phyloP scores from a whole-genome alignment of 1,140 invertebrate genomes.

The Xylocopa sonorina region DNA sequence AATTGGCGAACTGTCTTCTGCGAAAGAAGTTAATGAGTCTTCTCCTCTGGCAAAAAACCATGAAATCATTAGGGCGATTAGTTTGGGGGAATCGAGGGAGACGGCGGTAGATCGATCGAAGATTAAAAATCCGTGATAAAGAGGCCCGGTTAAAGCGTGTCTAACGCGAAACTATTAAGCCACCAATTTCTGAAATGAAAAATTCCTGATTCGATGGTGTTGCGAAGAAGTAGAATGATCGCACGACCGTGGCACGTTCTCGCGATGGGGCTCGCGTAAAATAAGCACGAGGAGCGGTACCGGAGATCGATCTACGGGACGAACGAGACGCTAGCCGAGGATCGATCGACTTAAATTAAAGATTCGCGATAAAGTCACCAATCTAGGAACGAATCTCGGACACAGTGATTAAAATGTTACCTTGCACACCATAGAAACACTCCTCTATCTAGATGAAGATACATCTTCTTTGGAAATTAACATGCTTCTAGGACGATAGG shows the following conservation, averaged over 20 bases:
- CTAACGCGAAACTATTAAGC: constrained; percentile 29
- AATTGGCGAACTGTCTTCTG: not conserved
- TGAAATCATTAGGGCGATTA: not conserved
- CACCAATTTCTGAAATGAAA: constrained; percentile 47
- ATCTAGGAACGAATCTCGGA: constrained; percentile 12
- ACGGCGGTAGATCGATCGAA: not conserved
- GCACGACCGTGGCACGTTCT: not conserved
- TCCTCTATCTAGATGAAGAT: not conserved
- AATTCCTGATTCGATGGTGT: constrained; percentile 15
- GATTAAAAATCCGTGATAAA: constrained; percentile 27
- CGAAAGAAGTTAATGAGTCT: not conserved
- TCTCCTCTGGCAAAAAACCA: not conserved
- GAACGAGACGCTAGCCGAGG: not conserved
- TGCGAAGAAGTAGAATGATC: not conserved
- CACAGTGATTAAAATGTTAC: constrained; percentile 19
- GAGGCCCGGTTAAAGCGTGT: constrained; percentile 22
- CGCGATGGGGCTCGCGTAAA: not conserved
- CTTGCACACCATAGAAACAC: not conserved
- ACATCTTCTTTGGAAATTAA: not conserved
- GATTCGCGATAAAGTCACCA: constrained; percentile 26
- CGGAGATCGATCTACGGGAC: constrained; percentile 12
- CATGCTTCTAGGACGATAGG: not conserved
- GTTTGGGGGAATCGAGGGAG: not conserved
- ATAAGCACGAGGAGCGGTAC: not conserved
- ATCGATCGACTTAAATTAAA: constrained; percentile 45